Evolutionary conservation across 2,113 vertebrate genomes (phyloP).

Genomic region (Poeciliopsis retropinna): DNA sequence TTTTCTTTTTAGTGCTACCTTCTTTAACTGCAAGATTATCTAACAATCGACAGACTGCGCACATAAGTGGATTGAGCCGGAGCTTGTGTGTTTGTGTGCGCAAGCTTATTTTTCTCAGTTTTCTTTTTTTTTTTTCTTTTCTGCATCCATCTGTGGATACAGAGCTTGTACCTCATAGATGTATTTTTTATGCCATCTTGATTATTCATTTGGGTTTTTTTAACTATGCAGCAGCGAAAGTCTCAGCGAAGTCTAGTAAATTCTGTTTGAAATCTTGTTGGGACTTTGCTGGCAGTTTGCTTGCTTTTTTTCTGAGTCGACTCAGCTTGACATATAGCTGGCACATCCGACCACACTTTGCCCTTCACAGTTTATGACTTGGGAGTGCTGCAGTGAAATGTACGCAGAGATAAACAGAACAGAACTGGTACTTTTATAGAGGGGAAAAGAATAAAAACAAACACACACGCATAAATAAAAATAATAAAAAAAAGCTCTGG

Average conservation of each 20-base stretch:
- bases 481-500: neutral
- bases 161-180: slow-evolving; percentile 25
- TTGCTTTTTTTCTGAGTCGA: slow-evolving; percentile 41
- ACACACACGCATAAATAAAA: neutral
- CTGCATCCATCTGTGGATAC: slow-evolving; percentile 18
- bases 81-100: neutral
- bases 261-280: slow-evolving; percentile 46
- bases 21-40: slow-evolving; percentile 18
- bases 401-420: slow-evolving; percentile 28
- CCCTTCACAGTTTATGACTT: slow-evolving; percentile 49
- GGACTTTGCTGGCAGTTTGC: slow-evolving; percentile 35
- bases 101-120: neutral
- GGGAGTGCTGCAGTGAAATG: slow-evolving; percentile 22
- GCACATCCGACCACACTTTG: slow-evolving; percentile 26
- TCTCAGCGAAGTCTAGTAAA: slow-evolving; percentile 22
- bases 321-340: slow-evolving; percentile 26
- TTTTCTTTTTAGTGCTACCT: neutral
- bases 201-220: slow-evolving; percentile 58
- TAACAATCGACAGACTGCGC: neutral
- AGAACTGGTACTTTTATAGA: slow-evolving; percentile 8
- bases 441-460: slow-evolving; percentile 10
- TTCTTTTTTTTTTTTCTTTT: neutral
- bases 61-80: neutral
- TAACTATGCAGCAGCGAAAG: slow-evolving; percentile 31
- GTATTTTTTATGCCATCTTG: slow-evolving; percentile 41